These are phyloP conservation scores for Hystrix cristata DNA, from an alignment of 2,113 vertebrate genomes.

Conservation along the genomic window DNA sequence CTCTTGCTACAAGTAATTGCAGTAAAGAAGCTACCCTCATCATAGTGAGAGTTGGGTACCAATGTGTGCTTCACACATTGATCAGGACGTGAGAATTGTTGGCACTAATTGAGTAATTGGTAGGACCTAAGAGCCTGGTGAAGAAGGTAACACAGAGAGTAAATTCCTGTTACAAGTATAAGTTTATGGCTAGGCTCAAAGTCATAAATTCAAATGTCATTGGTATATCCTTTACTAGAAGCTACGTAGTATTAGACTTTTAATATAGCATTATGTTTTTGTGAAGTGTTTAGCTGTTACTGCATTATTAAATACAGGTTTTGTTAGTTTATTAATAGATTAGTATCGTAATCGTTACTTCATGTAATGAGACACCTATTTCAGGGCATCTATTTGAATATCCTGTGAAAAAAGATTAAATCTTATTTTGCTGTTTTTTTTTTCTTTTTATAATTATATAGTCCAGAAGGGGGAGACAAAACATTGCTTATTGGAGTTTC, in stretches of 20 bases:
- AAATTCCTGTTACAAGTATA: conserved; percentile 31
- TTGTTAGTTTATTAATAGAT: conserved; percentile 61
- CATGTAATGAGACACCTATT: background rate
- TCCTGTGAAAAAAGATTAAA: conserved; percentile 41
- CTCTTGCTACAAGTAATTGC: conserved; percentile 42
- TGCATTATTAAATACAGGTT: conserved; percentile 53
- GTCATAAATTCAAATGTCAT: conserved; percentile 26
- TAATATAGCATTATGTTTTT: conserved; percentile 11
- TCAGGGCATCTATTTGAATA: conserved; percentile 55
- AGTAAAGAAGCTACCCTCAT: background rate
- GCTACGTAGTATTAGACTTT: background rate
- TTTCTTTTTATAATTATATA: conserved; percentile 54
- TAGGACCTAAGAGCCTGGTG: background rate
- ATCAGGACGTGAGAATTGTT: background rate
- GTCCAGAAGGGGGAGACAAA: conserved; percentile 87
- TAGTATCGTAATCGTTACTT: conserved; percentile 26
- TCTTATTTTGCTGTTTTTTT: background rate
- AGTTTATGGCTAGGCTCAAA: conserved; percentile 18
- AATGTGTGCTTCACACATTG: background rate
- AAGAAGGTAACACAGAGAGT: conserved; percentile 18
- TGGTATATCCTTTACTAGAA: conserved; percentile 19
- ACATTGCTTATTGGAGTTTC: conserved; percentile 75
- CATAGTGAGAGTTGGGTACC: background rate
- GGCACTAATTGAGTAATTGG: background rate
- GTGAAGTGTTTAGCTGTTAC: conserved; percentile 38